phyloP scores from a whole-genome alignment of 2,888 invertebrate species.

The Urechis unicinctus region DNA sequence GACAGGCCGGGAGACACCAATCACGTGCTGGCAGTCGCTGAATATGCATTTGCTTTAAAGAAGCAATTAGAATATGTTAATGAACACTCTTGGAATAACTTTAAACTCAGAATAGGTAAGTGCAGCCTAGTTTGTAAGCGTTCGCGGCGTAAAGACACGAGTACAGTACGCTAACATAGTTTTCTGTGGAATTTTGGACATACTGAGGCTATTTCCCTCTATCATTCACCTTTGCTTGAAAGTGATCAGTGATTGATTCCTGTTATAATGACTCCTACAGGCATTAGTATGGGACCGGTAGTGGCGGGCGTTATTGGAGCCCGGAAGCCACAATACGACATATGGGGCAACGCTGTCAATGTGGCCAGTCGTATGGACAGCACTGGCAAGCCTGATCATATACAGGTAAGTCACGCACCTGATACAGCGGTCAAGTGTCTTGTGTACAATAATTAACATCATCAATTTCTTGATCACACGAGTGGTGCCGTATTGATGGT shows the following conservation, averaged over 20 bases:
- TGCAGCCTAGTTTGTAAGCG: too few species aligned
- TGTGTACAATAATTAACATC: too few species aligned
- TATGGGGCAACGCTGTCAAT: constrained; percentile 91
- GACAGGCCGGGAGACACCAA: constrained; percentile 20
- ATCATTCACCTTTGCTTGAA: too few species aligned
- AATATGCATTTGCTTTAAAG: constrained; percentile 78
- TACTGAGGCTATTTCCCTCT: too few species aligned
- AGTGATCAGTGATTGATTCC: too few species aligned
- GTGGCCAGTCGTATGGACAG: constrained; percentile 89
- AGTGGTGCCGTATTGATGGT: too few species aligned
- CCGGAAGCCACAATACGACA: constrained; percentile 76
- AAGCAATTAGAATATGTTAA: constrained; percentile 85
- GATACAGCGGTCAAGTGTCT: too few species aligned
- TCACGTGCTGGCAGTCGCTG: constrained; percentile 68
- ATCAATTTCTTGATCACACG: too few species aligned
- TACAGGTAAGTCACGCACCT: constrained; percentile 57
- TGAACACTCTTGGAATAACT: constrained; percentile 92
- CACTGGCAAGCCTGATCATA: constrained; percentile 81
- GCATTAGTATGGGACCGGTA: constrained; percentile 90
- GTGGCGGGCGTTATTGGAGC: constrained; percentile 93
- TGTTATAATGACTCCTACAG: constrained; percentile 56
- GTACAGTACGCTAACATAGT: too few species aligned
- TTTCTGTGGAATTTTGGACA: too few species aligned
- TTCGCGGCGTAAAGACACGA: too few species aligned
- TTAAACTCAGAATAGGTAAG: constrained; percentile 80